A percentile compares a stretch with the other conserved stretches of the same genome.
Conservation (phyloP, 2,797 vertebrate genomes). For the Poecile montanus region DNA sequence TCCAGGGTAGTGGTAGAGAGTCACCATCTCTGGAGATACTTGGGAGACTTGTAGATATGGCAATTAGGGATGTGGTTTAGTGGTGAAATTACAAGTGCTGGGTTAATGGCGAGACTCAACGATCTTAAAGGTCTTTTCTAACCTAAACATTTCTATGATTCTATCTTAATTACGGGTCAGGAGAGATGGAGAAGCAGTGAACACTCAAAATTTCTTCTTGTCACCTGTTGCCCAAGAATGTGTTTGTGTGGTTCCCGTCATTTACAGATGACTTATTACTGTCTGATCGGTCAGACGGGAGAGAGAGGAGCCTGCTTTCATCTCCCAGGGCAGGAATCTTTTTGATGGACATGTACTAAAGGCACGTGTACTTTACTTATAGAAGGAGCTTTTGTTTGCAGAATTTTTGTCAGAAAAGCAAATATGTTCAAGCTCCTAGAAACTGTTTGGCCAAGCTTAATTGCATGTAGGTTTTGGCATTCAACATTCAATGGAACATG, state of each 20-base stretch:
- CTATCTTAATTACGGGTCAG: neutral
- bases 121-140: neutral
- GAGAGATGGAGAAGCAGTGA: neutral
- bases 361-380: neutral
- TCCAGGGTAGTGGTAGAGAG: neutral
- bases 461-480: conserved; percentile 53
- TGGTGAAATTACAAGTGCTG: neutral
- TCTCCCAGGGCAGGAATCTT: neutral
- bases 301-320: neutral
- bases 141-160: neutral
- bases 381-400: conserved; percentile 37
- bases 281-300: neutral
- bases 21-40: neutral
- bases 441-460: conserved; percentile 53
- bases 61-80: neutral
- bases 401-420: conserved; percentile 42
- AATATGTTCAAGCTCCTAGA: conserved; percentile 19
- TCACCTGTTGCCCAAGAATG: neutral
- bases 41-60: accelerated
- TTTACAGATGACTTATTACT: neutral
- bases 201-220: neutral
- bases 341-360: neutral
- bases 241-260: neutral
- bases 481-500: neutral
- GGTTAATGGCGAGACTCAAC: neutral